Percentiles rank a stretch among this genome's conserved stretches.
These are phyloP conservation scores for Anas capensis DNA, from an alignment of 2,797 vertebrate species.

Conservation along the genomic window DNA sequence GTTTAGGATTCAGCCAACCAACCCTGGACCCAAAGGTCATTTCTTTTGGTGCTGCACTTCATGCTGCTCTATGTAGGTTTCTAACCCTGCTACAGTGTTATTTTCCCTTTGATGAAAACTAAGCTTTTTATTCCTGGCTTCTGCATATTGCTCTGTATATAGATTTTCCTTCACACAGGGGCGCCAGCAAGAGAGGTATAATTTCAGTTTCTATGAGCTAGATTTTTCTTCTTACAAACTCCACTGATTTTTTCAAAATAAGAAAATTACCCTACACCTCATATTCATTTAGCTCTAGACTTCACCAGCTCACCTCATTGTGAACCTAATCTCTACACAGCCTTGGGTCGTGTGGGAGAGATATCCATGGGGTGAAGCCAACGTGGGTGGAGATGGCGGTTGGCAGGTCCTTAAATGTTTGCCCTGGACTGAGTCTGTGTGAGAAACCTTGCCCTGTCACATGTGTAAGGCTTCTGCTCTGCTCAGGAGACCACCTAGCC, in stretches of 20 bases:
- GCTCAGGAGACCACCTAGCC: fast-evolving
- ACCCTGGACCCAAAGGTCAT: background rate
- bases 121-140: constrained; percentile 14
- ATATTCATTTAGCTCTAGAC: background rate
- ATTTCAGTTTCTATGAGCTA: background rate
- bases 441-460: background rate
- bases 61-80: background rate
- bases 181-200: background rate
- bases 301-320: background rate
- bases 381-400: background rate
- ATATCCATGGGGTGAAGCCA: background rate
- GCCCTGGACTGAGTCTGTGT: background rate
- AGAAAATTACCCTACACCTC: background rate
- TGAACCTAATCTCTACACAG: background rate
- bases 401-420: background rate
- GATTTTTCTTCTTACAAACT: background rate
- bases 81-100: background rate
- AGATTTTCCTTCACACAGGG: background rate
- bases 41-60: background rate
- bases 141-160: background rate
- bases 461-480: background rate
- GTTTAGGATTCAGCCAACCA: background rate
- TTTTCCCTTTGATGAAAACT: background rate
- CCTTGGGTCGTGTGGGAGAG: background rate
- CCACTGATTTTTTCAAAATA: background rate